Evolutionary conservation across 2,888 invertebrate genomes (phyloP).

Genomic region (Lithophane socia): DNA sequence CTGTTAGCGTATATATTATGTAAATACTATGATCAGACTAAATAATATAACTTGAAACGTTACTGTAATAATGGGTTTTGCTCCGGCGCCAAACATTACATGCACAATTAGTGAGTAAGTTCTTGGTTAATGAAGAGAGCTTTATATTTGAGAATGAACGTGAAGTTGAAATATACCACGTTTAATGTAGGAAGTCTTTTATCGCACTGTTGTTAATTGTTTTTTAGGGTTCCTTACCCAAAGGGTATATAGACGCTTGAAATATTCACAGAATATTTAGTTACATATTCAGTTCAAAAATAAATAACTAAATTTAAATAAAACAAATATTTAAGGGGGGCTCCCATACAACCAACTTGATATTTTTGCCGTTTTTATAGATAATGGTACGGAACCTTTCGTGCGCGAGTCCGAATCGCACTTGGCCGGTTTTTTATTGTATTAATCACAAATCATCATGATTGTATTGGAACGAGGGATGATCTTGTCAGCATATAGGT

Average conservation of each 20-base stretch:
- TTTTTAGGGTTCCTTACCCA: background rate
- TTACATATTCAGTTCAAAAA: no score
- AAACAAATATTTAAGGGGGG: no score
- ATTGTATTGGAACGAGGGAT: conserved; percentile 1
- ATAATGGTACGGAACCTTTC: no score
- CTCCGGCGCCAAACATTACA: conserved; percentile 49
- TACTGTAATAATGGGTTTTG: conserved; percentile 39
- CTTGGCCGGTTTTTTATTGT: background rate
- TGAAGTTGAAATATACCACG: conserved; percentile 8
- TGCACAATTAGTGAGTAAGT: conserved; percentile 47
- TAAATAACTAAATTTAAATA: no score
- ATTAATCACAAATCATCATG: background rate
- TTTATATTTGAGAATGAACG: conserved; percentile 28
- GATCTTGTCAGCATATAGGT: conserved; percentile 3
- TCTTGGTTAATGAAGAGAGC: conserved; percentile 38
- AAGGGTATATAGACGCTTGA: no score
- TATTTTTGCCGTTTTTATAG: no score
- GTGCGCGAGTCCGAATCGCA: no score
- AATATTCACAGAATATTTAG: no score
- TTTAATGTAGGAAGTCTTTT: conserved; percentile 5
- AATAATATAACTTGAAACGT: conserved; percentile 46
- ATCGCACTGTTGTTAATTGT: background rate
- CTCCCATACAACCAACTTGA: no score
- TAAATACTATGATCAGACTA: background rate
- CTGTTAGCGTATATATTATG: no score